These are phyloP conservation scores for Bufotes viridis DNA, from an alignment of 2,797 vertebrate genomes.

Conservation along the genomic window DNA sequence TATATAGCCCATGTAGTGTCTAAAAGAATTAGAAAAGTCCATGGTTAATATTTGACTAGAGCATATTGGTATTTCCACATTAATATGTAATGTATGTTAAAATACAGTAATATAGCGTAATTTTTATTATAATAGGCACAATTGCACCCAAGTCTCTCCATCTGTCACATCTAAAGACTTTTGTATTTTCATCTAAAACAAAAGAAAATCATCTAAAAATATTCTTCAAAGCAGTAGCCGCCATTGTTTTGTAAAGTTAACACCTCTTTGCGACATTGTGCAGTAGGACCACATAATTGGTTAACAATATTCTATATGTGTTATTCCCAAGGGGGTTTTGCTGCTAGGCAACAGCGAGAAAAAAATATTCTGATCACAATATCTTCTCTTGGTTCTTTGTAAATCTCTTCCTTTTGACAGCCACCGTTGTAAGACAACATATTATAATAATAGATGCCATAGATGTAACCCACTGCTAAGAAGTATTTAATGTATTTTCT, in stretches of 20 bases:
- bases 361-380: slow-evolving; percentile 7
- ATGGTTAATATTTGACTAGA: neutral
- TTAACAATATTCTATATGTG: slow-evolving; percentile 21
- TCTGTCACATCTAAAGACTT: neutral
- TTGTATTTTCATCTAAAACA: neutral
- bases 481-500: slow-evolving; percentile 1
- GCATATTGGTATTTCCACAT: neutral
- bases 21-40: neutral
- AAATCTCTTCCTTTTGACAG: slow-evolving; percentile 28
- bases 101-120: neutral
- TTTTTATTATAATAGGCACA: neutral
- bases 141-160: too few species aligned
- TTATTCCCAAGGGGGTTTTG: slow-evolving; percentile 17
- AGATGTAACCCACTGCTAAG: slow-evolving; percentile 1
- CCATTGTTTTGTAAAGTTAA: neutral
- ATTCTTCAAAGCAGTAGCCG: neutral
- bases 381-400: slow-evolving; percentile 22
- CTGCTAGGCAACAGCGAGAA: slow-evolving; percentile 32
- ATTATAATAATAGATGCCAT: slow-evolving; percentile 30
- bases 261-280: neutral
- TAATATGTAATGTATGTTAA: neutral
- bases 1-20: too few species aligned
- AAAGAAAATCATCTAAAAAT: neutral
- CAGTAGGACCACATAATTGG: slow-evolving; percentile 1
- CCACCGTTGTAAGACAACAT: slow-evolving; percentile 32